Evolutionary conservation across 2,113 vertebrate genomes (phyloP), one percentile per base, ranked within the genome.

Genomic region (Mesoclemmys tuberculata): DNA sequence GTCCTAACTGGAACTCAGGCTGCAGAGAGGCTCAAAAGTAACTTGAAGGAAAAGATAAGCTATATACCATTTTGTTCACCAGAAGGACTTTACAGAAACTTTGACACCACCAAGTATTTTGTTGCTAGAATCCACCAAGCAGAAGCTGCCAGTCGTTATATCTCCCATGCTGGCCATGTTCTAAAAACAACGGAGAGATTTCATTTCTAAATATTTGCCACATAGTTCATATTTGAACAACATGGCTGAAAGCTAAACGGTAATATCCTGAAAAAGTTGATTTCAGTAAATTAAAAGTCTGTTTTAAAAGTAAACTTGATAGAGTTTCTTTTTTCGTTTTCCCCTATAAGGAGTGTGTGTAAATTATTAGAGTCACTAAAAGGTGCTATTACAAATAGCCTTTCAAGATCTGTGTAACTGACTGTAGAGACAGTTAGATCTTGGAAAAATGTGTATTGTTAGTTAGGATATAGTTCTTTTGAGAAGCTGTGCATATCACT

Each of bases 361-460:
- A 74, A 64, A 51, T 81, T 88, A 88, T 87, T 44, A 78, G 56
- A 74, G 56, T 92, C 95, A 85, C 95, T 96, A 96, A 94, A 94
- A 94, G 91, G 93, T 87, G 91, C 79, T 93, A 89, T 46, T 87
- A 89, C 22, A 85, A 86, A 85, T 35, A 18, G 18, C 48, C 80
- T 89, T 49, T 35, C 46, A 58, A 27, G 74, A 29, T 44, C 74
- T 26, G 21, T 77, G 46, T 46, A 13, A 46, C 5, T 35, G 77
- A 61, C 41, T 27, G 74, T 0, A 19, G 4, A 16, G 26, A 48
- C 49, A 78, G 35, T 0, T 31, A 80, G 55, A 52, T 16, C 71
- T 79, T 29, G 2, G 55, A 89, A 84, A 91, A 96, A 92, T 46
- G 41, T 27, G 26, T 84, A 10, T 9, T 3, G 27, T 83, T 1